Evolutionary conservation across 2,888 invertebrate genomes (phyloP).

Genomic region (Campoletis raptor): DNA sequence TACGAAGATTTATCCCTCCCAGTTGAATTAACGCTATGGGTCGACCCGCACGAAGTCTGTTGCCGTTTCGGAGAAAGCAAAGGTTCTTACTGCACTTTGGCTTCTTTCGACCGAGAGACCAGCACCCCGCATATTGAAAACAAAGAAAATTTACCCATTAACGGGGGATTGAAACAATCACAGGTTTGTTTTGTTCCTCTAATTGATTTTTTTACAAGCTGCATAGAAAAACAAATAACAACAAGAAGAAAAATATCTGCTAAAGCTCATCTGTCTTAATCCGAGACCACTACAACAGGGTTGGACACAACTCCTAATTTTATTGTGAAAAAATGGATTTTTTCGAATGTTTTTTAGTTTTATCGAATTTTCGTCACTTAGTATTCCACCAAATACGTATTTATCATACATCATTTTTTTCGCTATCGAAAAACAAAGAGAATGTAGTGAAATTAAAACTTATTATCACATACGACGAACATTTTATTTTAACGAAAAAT

Average conservation of each 20-base stretch:
- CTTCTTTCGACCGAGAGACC: constrained; percentile 85
- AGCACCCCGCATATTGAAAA: constrained; percentile 72
- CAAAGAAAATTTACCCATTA: constrained; percentile 74
- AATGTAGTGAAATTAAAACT: too few relatives aligned
- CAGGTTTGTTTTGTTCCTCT: constrained; percentile 71
- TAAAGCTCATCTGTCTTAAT: neutral
- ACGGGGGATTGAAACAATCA: constrained; percentile 74
- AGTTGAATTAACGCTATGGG: constrained; percentile 91
- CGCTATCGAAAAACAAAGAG: too few relatives aligned
- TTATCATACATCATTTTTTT: too few relatives aligned
- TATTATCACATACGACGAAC: too few relatives aligned
- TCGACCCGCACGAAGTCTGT: constrained; percentile 89
- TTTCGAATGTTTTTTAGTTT: too few relatives aligned
- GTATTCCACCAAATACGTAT: too few relatives aligned
- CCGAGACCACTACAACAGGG: too few relatives aligned
- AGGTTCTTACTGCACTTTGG: constrained; percentile 88
- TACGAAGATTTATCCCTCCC: constrained; percentile 88
- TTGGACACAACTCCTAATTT: too few relatives aligned
- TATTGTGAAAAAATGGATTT: too few relatives aligned
- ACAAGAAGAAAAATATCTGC: neutral
- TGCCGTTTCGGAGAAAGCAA: constrained; percentile 87
- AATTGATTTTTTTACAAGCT: neutral
- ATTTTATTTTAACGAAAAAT: too few relatives aligned
- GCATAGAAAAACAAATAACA: neutral
- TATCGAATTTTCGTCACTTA: neutral